Evolutionary conservation across 2,113 vertebrate species (phyloP).

Genomic region (Hypomesus transpacificus): DNA sequence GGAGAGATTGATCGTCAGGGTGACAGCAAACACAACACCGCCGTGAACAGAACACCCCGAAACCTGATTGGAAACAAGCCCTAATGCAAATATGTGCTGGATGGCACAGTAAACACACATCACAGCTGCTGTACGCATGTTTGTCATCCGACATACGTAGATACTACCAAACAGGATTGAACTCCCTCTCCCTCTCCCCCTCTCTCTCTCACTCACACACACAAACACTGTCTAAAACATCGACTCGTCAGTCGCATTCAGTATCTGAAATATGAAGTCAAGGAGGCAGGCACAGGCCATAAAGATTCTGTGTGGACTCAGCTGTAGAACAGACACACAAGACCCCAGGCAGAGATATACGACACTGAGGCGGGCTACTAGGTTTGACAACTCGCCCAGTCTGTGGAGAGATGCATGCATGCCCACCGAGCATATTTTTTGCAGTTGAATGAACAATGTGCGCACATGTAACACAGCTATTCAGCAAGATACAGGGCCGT

Average conservation of each 20-base stretch:
- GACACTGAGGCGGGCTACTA: not conserved
- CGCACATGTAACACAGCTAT: too few species aligned
- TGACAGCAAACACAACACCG: conserved; percentile 20
- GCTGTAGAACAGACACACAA: not conserved
- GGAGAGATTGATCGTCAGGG: conserved; percentile 34
- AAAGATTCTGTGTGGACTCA: conserved; percentile 36
- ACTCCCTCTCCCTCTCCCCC: not conserved
- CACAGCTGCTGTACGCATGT: not conserved
- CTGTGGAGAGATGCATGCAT: too few species aligned
- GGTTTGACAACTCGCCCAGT: conserved; percentile 12
- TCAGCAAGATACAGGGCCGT: too few species aligned
- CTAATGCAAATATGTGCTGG: conserved; percentile 36
- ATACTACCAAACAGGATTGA: not conserved
- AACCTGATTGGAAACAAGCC: not conserved
- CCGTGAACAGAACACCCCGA: too few species aligned
- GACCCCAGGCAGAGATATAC: conserved; percentile 3
- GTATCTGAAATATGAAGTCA: not conserved
- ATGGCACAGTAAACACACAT: conserved; percentile 19
- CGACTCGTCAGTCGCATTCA: not conserved
- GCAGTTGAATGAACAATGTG: too few species aligned
- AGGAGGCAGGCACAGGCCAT: conserved; percentile 21
- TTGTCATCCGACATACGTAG: not conserved
- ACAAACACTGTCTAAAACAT: not conserved
- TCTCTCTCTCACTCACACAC: conserved; percentile 5
- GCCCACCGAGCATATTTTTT: too few species aligned